Conservation (phyloP, 1,140 invertebrate species). For the Hirudo medicinalis region DNA sequence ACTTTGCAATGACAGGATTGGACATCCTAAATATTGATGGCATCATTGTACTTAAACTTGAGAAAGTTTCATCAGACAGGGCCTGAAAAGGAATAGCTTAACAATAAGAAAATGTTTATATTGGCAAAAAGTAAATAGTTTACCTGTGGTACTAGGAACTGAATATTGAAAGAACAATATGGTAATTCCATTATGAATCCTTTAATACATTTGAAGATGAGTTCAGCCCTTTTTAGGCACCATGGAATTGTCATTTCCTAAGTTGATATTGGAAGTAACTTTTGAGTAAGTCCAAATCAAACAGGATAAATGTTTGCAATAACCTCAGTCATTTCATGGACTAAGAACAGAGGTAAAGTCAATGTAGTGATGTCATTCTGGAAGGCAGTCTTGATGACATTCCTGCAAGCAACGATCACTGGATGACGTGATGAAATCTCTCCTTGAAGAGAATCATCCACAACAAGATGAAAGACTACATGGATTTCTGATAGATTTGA, state of each 20-base stretch:
- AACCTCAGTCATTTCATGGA: conserved; percentile 85
- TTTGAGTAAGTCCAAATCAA: neutral
- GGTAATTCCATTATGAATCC: conserved; percentile 98
- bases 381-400: conserved; percentile 85
- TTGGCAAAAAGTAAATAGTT: too few species aligned
- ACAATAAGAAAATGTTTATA: too few species aligned
- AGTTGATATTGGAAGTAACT: conserved; percentile 7
- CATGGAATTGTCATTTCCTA: conserved; percentile 86
- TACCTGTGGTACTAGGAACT: conserved; percentile 66
- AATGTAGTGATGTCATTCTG: conserved; percentile 81
- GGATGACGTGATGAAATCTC: conserved; percentile 92
- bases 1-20: conserved; percentile 56
- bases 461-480: conserved; percentile 83
- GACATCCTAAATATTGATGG: conserved; percentile 77
- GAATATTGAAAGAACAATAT: conserved; percentile 62
- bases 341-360: conserved; percentile 77
- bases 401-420: conserved; percentile 81
- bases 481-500: conserved; percentile 86
- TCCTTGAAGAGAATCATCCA: conserved; percentile 42
- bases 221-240: conserved; percentile 85
- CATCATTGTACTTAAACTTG: conserved; percentile 67
- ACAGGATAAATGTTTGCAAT: neutral
- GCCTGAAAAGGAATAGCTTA: conserved; percentile 47
- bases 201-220: conserved; percentile 96
- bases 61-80: conserved; percentile 72